Evolutionary conservation across 1,140 invertebrate genomes (phyloP), one percentile per base, ranked within the genome.

Genomic region (Drosophila nigromelanica): DNA sequence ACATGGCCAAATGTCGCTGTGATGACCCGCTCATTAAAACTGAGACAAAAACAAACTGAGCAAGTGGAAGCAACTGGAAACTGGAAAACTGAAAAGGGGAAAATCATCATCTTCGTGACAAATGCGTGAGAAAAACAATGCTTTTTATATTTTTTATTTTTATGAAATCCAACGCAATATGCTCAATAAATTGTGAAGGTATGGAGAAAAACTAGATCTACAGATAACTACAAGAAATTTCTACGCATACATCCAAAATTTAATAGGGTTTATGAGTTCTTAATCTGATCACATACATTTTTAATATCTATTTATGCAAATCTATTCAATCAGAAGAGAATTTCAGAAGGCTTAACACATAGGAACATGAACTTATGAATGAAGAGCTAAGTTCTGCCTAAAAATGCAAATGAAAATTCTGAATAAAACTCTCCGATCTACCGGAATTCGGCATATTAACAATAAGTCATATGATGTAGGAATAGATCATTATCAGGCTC

Each of bases 21-120:
- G 80, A 85, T 85, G 80, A 86, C 78, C 78, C 81, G 60, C 78
- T 86, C 81, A 81, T 86, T 86, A 86, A 78, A 69, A 51, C 54
- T 35, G 40, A 69, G 51, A 54, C 70, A 67, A 59, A 58, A 52
- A 73, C 30, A 11, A 40, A 14, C 6, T 15, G 35, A 21, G 56
- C 30, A 61, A 39, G 45, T 33, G 14, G 43, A 10, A 43, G 21
- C 54, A 30, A 39, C 48, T 51, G 37, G 30, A 61, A 68, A 56
- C 62, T 37, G 12, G 14, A 21, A 71, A 68, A 43, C 52, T 18
- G 43, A 48, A 58, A 33, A 50, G 51, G 59, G 45, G 40, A 55
- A 72, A 76, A 62, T 55, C 61, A 59, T 47, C 40, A 33, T 33
- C 55, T n/a, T 21, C 67, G 45, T 86, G 81, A 86, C 78, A 86